Percentiles rank a stretch among this genome's conserved stretches.
Evolutionary conservation across 2,888 invertebrate species (phyloP).

Genomic region (Lasioglossum oenotherae): DNA sequence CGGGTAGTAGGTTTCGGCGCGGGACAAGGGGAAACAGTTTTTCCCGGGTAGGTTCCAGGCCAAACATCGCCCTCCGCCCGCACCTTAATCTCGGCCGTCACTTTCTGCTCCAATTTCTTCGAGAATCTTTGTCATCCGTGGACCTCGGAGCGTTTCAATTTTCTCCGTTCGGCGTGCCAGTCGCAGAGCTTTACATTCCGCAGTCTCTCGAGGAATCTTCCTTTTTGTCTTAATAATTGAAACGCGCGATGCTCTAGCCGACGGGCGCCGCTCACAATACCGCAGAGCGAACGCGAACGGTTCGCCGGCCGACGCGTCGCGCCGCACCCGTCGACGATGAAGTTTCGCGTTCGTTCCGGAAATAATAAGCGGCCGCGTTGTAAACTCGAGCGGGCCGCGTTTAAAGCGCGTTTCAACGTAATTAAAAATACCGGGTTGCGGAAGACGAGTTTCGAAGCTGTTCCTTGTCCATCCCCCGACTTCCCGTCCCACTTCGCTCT

Average conservation of each 20-base stretch:
- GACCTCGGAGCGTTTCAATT: constrained; percentile 61
- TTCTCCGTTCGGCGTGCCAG: constrained; percentile 56
- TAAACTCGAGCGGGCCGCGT: constrained; percentile 34
- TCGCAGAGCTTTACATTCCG: constrained; percentile 54
- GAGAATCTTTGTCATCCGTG: constrained; percentile 59
- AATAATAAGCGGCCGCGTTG: constrained; percentile 47
- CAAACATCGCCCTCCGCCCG: constrained; percentile 15
- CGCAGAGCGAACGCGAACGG: constrained; percentile 24
- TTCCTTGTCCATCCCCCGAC: neutral
- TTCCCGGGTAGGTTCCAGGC: neutral
- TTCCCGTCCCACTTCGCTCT: neutral
- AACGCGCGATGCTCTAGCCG: constrained; percentile 40
- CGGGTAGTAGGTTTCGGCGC: neutral
- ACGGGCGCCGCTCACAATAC: constrained; percentile 39
- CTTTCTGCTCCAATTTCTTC: constrained; percentile 67
- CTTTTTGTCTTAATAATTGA: constrained; percentile 63
- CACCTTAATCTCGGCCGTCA: constrained; percentile 46
- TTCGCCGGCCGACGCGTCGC: constrained; percentile 17
- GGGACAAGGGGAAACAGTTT: neutral
- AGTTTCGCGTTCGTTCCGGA: constrained; percentile 39
- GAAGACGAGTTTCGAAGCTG: constrained; percentile 1
- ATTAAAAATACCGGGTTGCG: constrained; percentile 49
- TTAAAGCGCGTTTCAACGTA: constrained; percentile 51
- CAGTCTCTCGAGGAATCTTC: constrained; percentile 48
- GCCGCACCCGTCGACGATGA: constrained; percentile 45